Conservation (phyloP, 1,140 invertebrate species). For the Drosophila sp. region DNA sequence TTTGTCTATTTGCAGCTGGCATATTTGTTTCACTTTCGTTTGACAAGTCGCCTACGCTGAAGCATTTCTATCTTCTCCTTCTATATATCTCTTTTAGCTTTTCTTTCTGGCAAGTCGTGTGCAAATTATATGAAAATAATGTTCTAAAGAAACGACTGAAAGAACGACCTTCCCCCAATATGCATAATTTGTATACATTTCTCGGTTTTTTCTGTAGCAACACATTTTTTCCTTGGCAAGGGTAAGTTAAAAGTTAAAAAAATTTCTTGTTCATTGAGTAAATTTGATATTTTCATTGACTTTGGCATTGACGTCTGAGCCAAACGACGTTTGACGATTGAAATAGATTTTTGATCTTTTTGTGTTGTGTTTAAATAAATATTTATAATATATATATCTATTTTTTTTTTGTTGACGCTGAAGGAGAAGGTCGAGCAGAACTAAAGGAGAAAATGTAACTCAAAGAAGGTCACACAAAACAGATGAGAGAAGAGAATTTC, state of each 20-base stretch:
- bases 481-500: background rate
- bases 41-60: constrained; percentile 31
- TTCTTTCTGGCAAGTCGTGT: constrained; percentile 45
- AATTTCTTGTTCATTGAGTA: constrained; percentile 48
- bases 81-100: constrained; percentile 1
- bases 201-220: background rate
- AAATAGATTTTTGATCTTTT: constrained; percentile 63
- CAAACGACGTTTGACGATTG: constrained; percentile 40
- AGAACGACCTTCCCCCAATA: background rate
- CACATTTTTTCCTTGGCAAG: constrained; percentile 27
- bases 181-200: constrained; percentile 22
- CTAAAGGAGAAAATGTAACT: constrained; percentile 2
- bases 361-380: constrained; percentile 39
- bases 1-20: constrained; percentile 48
- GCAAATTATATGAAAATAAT: constrained; percentile 48
- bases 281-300: constrained; percentile 68
- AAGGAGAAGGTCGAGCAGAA: constrained; percentile 3
- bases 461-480: background rate
- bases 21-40: constrained; percentile 16
- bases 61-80: constrained; percentile 13
- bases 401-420: constrained; percentile 13
- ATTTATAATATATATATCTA: constrained; percentile 45
- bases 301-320: constrained; percentile 72
- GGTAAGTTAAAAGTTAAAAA: constrained; percentile 32
- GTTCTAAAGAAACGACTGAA: constrained; percentile 17